Evolutionary conservation across 1,140 invertebrate species (phyloP).

Genomic region (Bombus ignitus): DNA sequence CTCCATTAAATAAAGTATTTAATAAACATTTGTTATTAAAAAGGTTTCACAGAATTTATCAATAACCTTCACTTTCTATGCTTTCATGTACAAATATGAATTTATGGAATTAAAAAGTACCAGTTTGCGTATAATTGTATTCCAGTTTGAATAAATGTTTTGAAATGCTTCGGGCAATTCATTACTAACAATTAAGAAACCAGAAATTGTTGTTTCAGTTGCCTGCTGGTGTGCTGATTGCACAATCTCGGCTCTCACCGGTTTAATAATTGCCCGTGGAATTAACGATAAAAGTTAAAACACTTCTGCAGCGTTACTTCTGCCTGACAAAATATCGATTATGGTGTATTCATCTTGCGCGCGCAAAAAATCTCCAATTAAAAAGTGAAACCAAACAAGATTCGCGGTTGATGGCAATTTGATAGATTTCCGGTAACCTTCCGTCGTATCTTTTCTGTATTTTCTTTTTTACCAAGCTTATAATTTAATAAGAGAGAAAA

Average conservation of each 20-base stretch:
- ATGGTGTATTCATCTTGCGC: background rate
- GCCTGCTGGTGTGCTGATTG: background rate
- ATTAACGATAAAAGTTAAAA: background rate
- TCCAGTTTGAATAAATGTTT: no score
- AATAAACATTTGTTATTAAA: background rate
- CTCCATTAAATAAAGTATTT: background rate
- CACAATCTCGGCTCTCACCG: background rate
- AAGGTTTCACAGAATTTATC: background rate
- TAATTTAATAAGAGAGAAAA: background rate
- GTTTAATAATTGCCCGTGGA: constrained; percentile 6
- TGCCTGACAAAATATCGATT: constrained; percentile 13
- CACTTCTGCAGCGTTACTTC: no score
- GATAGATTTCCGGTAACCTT: background rate
- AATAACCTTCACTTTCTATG: background rate
- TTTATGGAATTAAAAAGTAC: no score
- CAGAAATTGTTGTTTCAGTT: constrained; percentile 14
- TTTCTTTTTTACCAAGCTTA: background rate
- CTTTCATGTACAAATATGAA: no score
- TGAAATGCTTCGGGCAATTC: background rate
- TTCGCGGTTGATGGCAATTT: constrained; percentile 5
- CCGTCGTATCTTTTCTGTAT: no score
- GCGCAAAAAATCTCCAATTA: background rate
- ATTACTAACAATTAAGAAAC: constrained; percentile 21
- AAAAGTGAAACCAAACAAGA: background rate
- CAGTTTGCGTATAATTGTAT: no score